A percentile compares a stretch with the other conserved stretches of the same genome.
These are phyloP conservation scores for Leptocoma aspasia DNA, from an alignment of 2,113 vertebrate genomes.

Conservation along the genomic window DNA sequence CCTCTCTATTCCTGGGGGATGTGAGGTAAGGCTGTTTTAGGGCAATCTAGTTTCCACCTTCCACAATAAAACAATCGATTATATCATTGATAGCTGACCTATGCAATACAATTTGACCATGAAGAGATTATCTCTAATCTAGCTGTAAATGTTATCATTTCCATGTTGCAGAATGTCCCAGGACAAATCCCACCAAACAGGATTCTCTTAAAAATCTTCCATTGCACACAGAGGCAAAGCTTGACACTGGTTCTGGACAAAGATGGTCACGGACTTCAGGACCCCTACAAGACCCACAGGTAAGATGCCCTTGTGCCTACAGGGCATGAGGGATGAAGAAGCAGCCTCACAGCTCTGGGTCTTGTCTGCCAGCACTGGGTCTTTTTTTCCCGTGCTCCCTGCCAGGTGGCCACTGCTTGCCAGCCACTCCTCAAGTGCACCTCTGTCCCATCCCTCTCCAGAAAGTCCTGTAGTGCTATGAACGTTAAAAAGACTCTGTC, in stretches of 20 bases:
- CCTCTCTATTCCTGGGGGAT: not conserved
- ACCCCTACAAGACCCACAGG: not conserved
- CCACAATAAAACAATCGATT: not conserved
- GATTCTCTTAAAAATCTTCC: not conserved
- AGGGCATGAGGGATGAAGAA: not conserved
- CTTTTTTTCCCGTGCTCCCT: too few species aligned
- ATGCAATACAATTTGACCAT: not conserved
- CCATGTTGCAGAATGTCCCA: not conserved
- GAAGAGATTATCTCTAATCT: not conserved
- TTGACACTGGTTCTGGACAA: not conserved
- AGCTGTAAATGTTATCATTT: not conserved
- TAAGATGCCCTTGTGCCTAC: not conserved
- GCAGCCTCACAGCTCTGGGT: not conserved
- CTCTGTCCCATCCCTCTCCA: not conserved
- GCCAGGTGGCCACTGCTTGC: accelerated
- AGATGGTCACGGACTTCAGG: not conserved
- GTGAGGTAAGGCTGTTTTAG: not conserved
- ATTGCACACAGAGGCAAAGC: not conserved
- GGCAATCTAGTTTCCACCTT: not conserved
- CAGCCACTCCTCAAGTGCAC: not conserved
- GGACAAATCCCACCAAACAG: not conserved
- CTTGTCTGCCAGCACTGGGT: not conserved
- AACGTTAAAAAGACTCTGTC: not conserved
- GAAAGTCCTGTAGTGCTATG: not conserved
- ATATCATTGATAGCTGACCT: not conserved